These are phyloP conservation scores for Microdon myrmicae DNA, from an alignment of 2,888 invertebrate genomes.

Conservation along the genomic window DNA sequence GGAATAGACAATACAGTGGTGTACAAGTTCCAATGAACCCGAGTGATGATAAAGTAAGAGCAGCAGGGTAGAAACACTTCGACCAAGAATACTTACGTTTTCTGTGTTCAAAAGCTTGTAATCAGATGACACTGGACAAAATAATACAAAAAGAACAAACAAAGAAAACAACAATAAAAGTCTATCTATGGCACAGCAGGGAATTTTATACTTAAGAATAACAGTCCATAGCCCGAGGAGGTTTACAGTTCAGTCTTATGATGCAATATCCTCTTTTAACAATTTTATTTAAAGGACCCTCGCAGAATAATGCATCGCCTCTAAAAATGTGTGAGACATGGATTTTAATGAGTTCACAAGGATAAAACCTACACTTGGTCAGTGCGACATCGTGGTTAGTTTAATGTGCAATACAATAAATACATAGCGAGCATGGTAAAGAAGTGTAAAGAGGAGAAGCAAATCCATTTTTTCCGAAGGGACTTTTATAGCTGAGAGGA, in stretches of 20 bases:
- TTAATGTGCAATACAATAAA: constrained; percentile 15
- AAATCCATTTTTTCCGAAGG: too few species aligned
- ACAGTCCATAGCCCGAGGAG: constrained; percentile 44
- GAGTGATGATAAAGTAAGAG: too few species aligned
- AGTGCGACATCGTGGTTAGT: constrained; percentile 47
- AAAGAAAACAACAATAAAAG: constrained; percentile 16
- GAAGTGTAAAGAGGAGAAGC: too few species aligned
- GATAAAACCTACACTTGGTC: constrained; percentile 34
- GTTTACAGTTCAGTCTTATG: constrained; percentile 31
- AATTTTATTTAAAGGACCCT: constrained; percentile 17
- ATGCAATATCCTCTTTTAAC: constrained; percentile 47
- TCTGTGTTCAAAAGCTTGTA: constrained; percentile 26
- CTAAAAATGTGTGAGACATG: constrained; percentile 29
- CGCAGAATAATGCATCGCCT: constrained; percentile 26
- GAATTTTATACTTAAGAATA: constrained; percentile 40
- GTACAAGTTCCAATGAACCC: too few species aligned
- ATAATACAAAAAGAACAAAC: constrained; percentile 33
- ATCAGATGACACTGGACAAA: constrained; percentile 31
- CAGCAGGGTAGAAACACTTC: neutral
- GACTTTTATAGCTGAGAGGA: too few species aligned
- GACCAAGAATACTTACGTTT: constrained; percentile 14
- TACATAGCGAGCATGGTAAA: too few species aligned
- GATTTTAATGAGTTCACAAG: constrained; percentile 44
- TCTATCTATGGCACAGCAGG: constrained; percentile 38
- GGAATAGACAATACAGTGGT: neutral